Conservation (phyloP, 2,113 vertebrate species). For the Copsychus sechellarum region DNA sequence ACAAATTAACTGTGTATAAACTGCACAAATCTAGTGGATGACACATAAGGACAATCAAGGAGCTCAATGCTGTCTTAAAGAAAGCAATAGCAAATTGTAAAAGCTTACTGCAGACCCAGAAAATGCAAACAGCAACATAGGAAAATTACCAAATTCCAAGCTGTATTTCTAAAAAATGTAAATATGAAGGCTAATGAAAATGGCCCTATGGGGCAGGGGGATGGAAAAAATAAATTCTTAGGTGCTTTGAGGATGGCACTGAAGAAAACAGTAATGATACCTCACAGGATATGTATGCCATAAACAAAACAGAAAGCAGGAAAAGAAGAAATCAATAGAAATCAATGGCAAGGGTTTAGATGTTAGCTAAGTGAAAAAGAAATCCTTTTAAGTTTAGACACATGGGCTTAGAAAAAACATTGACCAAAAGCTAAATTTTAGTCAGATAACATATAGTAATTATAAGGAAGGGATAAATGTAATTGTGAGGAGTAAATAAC, state of each 20-base stretch:
- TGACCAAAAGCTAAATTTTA: not conserved
- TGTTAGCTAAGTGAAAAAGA: not conserved
- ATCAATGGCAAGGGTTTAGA: not conserved
- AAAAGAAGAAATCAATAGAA: not conserved
- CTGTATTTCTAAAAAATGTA: not conserved
- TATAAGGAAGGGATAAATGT: not conserved
- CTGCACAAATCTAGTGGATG: constrained; percentile 6
- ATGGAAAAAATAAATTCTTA: not conserved
- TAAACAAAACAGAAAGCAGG: not conserved
- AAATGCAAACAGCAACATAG: not conserved
- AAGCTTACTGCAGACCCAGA: not conserved
- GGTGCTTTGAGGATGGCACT: not conserved
- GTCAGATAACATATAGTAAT: not conserved
- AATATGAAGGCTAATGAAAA: not conserved
- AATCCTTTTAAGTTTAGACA: not conserved
- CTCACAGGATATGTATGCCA: not conserved
- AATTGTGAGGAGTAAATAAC: not conserved
- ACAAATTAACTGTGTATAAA: constrained; percentile 38
- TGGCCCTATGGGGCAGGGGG: fast-evolving
- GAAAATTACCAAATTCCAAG: not conserved
- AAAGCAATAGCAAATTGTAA: not conserved
- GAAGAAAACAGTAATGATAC: not conserved
- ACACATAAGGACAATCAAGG: constrained; percentile 49
- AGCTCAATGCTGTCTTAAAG: not conserved
- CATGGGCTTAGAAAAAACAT: not conserved